A percentile compares a stretch with the other conserved stretches of the same genome.
Conservation (phyloP, 2,888 invertebrate genomes). For the Thysanoteuthis rhombus region DNA sequence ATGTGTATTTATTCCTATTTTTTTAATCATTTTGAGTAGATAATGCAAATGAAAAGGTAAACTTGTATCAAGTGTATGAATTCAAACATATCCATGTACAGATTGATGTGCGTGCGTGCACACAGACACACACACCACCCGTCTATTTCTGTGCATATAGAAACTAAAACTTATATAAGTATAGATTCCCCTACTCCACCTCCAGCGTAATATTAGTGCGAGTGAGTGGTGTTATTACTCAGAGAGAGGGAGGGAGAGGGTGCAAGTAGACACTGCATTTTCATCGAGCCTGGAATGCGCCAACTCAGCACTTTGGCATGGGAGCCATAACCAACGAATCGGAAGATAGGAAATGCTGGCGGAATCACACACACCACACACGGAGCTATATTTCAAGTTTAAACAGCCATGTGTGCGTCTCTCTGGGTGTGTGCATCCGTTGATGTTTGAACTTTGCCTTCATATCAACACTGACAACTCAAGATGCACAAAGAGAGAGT, state of each 20-base stretch:
- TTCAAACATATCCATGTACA: background rate
- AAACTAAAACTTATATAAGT: background rate
- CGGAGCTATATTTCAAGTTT: background rate
- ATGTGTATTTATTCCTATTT: background rate
- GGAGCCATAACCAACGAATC: no score
- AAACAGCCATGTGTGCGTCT: background rate
- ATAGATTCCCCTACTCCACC: background rate
- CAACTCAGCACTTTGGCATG: background rate
- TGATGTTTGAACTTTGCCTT: background rate
- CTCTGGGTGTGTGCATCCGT: background rate
- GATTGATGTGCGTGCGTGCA: background rate
- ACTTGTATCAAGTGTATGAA: background rate
- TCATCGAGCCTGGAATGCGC: background rate
- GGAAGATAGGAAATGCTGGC: background rate
- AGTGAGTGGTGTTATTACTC: background rate
- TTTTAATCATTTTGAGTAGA: no score
- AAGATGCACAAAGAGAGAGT: background rate
- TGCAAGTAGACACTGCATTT: background rate
- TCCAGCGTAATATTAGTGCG: background rate
- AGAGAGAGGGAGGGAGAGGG: background rate
- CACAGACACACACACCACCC: background rate
- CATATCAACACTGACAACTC: background rate
- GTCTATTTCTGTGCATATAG: background rate
- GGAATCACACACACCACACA: background rate
- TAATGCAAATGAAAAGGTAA: background rate